Evolutionary conservation across 2,888 invertebrate species (phyloP).

Genomic region (Cheilosia scutellata): DNA sequence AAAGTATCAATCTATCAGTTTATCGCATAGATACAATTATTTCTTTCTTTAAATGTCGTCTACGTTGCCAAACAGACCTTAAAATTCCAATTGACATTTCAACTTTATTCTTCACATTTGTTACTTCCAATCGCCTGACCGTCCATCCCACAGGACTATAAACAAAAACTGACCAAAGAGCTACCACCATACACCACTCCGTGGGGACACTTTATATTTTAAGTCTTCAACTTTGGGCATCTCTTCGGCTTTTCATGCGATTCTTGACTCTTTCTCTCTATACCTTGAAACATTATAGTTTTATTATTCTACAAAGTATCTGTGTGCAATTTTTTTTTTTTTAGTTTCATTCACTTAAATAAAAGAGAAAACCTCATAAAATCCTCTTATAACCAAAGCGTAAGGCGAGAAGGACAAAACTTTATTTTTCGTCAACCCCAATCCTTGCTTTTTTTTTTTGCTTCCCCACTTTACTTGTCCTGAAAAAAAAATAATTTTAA

Average conservation of each 20-base stretch:
- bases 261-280: not conserved
- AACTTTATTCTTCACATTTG: conserved; percentile 9
- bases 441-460: conserved; percentile 48
- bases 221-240: conserved; percentile 36
- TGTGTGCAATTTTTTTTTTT: conserved; percentile 30
- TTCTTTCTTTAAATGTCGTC: not conserved
- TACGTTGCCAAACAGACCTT: not conserved
- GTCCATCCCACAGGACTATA: not conserved
- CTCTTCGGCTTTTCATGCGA: not conserved
- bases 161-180: conserved; percentile 35
- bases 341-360: conserved; percentile 24
- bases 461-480: conserved; percentile 33
- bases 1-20: not conserved
- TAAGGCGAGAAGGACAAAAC: conserved; percentile 71
- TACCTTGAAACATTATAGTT: conserved; percentile 56
- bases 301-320: conserved; percentile 48
- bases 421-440: conserved; percentile 73
- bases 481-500: conserved; percentile 67
- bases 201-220: conserved; percentile 36
- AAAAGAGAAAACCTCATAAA: conserved; percentile 76
- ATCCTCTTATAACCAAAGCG: conserved; percentile 73
- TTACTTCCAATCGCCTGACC: not conserved
- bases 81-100: conserved; percentile 16
- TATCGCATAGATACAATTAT: not conserved
- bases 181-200: conserved; percentile 11